Base-by-base conservation (phyloP, 2,113 vertebrate species). In the Zosterops pallidus region DNA sequence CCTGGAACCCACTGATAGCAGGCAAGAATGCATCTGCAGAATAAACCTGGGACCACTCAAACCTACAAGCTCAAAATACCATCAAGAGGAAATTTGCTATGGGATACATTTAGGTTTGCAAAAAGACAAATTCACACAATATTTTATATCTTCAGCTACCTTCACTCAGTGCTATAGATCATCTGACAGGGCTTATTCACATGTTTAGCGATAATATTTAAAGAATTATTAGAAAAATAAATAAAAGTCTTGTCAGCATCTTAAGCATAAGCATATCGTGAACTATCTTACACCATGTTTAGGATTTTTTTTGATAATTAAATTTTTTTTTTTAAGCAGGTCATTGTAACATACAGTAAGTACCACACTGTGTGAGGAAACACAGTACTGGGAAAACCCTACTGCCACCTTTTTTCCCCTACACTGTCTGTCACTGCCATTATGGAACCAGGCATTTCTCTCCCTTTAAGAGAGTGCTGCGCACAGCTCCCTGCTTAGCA, bases 221-320 rank as follows among this genome's bases (percentile, higher is more conserved):
- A 59, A 49, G 14, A 64, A 53, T 9, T 35, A 12, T n/a, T 55
- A 52, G 17, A 29, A 85, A 82, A 79, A 85, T 17, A 47, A 59
- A 44, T 13, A 63, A 8, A 76, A 39, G 8, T 7, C 23, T 46
- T 46, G 16, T 1, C 41, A 33, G 19, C 4, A 16, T 22, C 39
- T 78, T 42, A 71, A 70, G 29, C 16, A 46, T 35, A 65, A 76
- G n/a, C 0, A 4, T 4, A n/a, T 13, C 41, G 64, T 86, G 8
- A 76, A 42, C 14, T 44, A 1, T 8, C 46, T 67, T 78, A 49
- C 41, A 57, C 0, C 0, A 55, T 0, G 1, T 21, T 74, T 22
- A 14, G 23, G 39, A 63, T 42, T 64, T 74, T 52, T 63, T 17
- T 71, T 19, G 0, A 59, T 13, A 68, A n/a, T 14, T 5, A 33